These are phyloP conservation scores for Syrrhaptes paradoxus DNA, from an alignment of 2,113 vertebrate genomes.

Conservation along the genomic window DNA sequence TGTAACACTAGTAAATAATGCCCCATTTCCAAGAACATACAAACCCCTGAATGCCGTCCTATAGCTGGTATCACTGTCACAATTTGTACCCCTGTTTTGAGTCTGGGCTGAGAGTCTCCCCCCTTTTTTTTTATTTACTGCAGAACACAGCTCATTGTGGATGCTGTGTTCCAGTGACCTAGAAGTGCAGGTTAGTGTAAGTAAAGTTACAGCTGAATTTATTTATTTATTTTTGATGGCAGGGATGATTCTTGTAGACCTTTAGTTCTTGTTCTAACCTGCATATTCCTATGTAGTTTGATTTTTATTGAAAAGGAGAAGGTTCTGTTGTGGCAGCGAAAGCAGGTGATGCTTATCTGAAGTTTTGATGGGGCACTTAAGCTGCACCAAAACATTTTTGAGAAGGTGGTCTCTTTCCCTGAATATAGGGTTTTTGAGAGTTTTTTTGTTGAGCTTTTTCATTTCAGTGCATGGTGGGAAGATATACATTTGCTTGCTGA, in stretches of 20 bases:
- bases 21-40: neutral
- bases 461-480: neutral
- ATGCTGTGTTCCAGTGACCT: slow-evolving; percentile 25
- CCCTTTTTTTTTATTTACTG: neutral
- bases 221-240: neutral
- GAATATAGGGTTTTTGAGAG: neutral
- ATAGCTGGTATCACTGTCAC: neutral
- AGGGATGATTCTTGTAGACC: neutral
- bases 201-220: slow-evolving; percentile 4
- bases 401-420: neutral
- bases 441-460: neutral
- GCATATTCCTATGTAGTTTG: neutral
- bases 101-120: neutral
- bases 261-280: neutral
- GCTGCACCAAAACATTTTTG: neutral
- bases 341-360: neutral
- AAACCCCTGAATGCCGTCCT: neutral
- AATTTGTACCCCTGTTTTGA: neutral
- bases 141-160: neutral
- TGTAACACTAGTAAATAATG: neutral
- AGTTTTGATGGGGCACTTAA: neutral
- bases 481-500: neutral
- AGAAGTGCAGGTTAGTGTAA: slow-evolving; percentile 51
- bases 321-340: neutral
- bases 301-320: neutral